Percentiles rank a stretch among this genome's conserved stretches.
Evolutionary conservation across 1,140 invertebrate genomes (phyloP).

Genomic region (Drosophila murphyi): DNA sequence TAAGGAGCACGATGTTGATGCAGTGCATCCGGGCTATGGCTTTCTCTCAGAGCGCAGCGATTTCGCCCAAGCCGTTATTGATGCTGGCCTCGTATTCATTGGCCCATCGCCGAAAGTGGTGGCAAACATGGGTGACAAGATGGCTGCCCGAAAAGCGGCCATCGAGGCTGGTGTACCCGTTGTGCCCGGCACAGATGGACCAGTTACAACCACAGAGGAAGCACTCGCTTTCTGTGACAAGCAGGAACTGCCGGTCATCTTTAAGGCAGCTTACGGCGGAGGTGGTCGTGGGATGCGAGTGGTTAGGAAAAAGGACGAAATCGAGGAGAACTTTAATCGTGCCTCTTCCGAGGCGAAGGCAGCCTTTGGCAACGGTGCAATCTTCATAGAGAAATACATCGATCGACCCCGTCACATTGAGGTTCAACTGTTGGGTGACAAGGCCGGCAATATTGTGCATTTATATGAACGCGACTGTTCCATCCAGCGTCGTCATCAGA

Average conservation of each 20-base stretch:
- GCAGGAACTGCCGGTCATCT: conserved; percentile 98
- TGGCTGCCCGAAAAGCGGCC: conserved; percentile 93
- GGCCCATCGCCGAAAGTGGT: conserved; percentile 98
- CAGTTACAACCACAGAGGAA: conserved; percentile 94
- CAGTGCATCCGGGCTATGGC: conserved; percentile 99
- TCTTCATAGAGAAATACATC: conserved; percentile 99
- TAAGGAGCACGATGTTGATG: conserved; percentile 98
- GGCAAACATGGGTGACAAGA: conserved; percentile 99
- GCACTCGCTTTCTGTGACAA: conserved; percentile 96
- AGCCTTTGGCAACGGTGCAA: conserved; percentile 98
- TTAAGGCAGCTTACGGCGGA: conserved; percentile 99
- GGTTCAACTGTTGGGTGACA: conserved; percentile 98
- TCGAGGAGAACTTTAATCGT: conserved; percentile 95
- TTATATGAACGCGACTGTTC: conserved; percentile 99
- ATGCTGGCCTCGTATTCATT: conserved; percentile 97
- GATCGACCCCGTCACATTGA: conserved; percentile 99
- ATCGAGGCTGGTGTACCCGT: conserved; percentile 95
- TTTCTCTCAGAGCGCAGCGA: conserved; percentile 98
- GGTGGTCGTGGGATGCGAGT: conserved; percentile 99
- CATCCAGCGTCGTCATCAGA: conserved; percentile 98
- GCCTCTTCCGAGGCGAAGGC: conserved; percentile 97
- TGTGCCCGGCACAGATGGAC: conserved; percentile 95
- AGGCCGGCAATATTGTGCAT: conserved; percentile 98
- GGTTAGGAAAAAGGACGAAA: conserved; percentile 96
- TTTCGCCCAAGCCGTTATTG: conserved; percentile 97